Evolutionary conservation across 2,888 invertebrate genomes (phyloP).

Genomic region (Catocala fraxini): DNA sequence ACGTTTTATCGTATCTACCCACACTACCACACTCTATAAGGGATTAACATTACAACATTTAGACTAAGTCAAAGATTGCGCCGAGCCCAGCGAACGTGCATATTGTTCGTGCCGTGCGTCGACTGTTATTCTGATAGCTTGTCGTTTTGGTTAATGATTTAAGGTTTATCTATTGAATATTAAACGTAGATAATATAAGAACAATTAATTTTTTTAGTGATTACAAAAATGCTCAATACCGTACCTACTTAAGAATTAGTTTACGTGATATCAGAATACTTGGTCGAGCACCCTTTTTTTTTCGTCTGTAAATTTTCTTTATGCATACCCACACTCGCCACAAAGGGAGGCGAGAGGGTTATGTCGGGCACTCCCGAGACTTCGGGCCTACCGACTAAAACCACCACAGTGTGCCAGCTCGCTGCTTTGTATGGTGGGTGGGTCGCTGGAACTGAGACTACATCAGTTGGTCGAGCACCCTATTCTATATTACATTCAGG

Average conservation of each 20-base stretch:
- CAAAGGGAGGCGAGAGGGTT: too few relatives aligned
- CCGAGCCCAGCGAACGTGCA: constrained; percentile 23
- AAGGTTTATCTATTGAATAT: too few relatives aligned
- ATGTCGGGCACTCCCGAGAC: too few relatives aligned
- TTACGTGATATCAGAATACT: constrained; percentile 10
- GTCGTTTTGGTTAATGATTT: not conserved
- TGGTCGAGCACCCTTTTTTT: constrained; percentile 38
- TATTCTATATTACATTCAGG: constrained; percentile 37
- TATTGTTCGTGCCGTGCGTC: constrained; percentile 16
- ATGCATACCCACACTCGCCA: too few relatives aligned
- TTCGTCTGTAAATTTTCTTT: too few relatives aligned
- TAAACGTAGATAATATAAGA: too few relatives aligned
- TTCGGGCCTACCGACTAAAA: too few relatives aligned
- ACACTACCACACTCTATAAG: constrained; percentile 66
- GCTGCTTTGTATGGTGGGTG: too few relatives aligned
- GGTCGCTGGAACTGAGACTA: too few relatives aligned
- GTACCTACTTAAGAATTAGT: not conserved
- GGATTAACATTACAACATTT: constrained; percentile 70
- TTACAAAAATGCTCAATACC: too few relatives aligned
- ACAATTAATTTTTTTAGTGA: too few relatives aligned
- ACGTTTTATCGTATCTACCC: constrained; percentile 69
- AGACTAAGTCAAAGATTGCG: constrained; percentile 16
- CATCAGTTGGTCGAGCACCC: constrained; percentile 39
- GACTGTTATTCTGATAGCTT: constrained; percentile 13
- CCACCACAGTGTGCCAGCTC: too few relatives aligned